Base-by-base conservation (phyloP, 2,888 invertebrate species). In the Carterocephalus palaemon region DNA sequence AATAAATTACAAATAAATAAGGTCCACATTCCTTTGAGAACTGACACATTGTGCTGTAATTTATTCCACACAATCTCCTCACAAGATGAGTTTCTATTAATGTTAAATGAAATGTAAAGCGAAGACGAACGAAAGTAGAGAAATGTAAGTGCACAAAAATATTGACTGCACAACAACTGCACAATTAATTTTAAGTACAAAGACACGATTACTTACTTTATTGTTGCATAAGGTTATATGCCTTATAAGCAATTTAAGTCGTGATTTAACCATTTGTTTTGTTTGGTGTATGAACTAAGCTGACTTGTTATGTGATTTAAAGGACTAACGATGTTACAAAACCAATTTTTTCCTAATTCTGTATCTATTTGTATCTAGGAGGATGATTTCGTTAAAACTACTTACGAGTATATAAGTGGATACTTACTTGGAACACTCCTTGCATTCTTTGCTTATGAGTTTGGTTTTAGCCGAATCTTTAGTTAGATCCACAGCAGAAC, bases 401-500 rank as follows among this genome's bases (percentile, higher is more conserved):
- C n/a, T n/a, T n/a, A n/a, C n/a, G 3, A 9, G 1, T 9, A 13
- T 3, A 22, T 2, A n/a, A 22, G 7, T 15, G 9, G 2, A 19
- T n/a, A 83, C 78, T 79, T 55, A 87, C 88, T 82, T 86, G 13
- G 75, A 75, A 64, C 88, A 88, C 53, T 85, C 82, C 56, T 85
- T 85, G 55, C 84, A 82, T 57, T 68, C 79, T 60, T 77, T 84
- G 26, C 57, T 67, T 40, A 81, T 49, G 3, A 81, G 64, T 43
- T 68, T 71, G 1, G 68, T 53, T 52, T 80, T 82, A 1, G 73
- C 67, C 0, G 72, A 52, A 28, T 86, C 87, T 49, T 76, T 84
- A 29, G 82, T 78, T 5, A 63, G 59, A 20, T 89, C 89, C 0
- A 88, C 88, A 48, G 89, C 81, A 1, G 89, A 89, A 54, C 92